Conservation (phyloP, 2,888 invertebrate genomes). For the Perithous albicinctus region DNA sequence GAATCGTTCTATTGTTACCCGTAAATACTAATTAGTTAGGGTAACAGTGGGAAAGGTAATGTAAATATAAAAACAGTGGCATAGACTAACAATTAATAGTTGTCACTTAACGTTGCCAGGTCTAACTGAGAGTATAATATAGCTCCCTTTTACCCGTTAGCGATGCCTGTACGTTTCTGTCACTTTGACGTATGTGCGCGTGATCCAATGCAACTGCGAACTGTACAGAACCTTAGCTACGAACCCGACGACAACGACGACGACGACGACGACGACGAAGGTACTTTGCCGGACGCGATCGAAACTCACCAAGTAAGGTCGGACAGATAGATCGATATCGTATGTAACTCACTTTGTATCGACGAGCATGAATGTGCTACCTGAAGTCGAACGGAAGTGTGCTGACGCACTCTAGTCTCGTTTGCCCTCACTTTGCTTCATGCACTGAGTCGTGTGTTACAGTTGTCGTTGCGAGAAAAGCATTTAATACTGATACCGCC, state of each 20-base stretch:
- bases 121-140: not conserved
- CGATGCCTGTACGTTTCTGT: slow-evolving; percentile 17
- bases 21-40: too few relatives aligned
- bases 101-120: not conserved
- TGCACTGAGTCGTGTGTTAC: slow-evolving; percentile 11
- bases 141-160: slow-evolving; percentile 1
- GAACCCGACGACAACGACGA: slow-evolving; percentile 20
- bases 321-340: slow-evolving; percentile 63
- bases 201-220: slow-evolving; percentile 47
- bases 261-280: slow-evolving; percentile 17
- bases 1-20: too few relatives aligned
- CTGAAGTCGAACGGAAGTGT: slow-evolving; percentile 57
- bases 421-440: slow-evolving; percentile 25
- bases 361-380: slow-evolving; percentile 56
- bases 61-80: not conserved
- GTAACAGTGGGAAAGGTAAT: too few relatives aligned
- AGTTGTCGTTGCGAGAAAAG: slow-evolving; percentile 29
- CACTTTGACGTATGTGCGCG: slow-evolving; percentile 38
- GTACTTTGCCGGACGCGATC: slow-evolving; percentile 52
- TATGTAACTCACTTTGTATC: slow-evolving; percentile 63
- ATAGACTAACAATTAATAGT: too few relatives aligned
- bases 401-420: slow-evolving; percentile 55
- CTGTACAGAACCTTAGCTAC: slow-evolving; percentile 29
- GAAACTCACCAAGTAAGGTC: slow-evolving; percentile 61
- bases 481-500: slow-evolving; percentile 49